Evolutionary conservation across 2,113 vertebrate genomes (phyloP).

Genomic region (Spermophilus dauricus): DNA sequence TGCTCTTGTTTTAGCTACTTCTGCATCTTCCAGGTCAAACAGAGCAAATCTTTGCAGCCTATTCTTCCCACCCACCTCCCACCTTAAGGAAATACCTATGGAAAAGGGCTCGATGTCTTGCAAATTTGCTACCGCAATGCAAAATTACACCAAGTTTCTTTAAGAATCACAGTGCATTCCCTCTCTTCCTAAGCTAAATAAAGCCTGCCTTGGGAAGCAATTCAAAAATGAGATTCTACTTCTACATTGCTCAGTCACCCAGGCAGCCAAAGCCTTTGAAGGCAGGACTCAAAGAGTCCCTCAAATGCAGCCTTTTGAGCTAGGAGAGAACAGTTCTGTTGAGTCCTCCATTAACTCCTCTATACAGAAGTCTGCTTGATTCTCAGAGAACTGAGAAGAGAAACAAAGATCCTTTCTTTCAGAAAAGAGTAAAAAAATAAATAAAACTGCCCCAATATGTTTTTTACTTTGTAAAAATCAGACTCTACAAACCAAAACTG

Average conservation of each 20-base stretch:
- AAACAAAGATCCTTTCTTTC: constrained; percentile 64
- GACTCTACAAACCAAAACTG: neutral
- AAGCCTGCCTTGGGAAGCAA: neutral
- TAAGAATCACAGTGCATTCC: constrained; percentile 49
- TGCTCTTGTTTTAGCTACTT: neutral
- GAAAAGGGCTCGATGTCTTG: neutral
- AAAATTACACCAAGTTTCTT: neutral
- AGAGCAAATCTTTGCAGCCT: neutral
- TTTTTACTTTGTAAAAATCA: constrained; percentile 8
- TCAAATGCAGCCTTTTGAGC: neutral
- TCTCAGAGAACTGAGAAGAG: constrained; percentile 8
- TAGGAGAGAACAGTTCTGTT: neutral
- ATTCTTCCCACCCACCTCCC: neutral
- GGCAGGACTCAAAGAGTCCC: neutral
- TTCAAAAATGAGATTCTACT: constrained; percentile 37
- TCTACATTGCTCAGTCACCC: constrained; percentile 3
- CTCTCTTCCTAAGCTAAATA: constrained; percentile 29
- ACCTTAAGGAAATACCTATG: neutral
- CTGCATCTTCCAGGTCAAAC: neutral
- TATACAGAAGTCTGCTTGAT: neutral
- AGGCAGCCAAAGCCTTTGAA: constrained; percentile 50
- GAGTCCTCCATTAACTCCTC: neutral
- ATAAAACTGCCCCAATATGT: neutral
- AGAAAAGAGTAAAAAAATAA: neutral
- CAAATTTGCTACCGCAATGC: neutral